Base-by-base conservation (phyloP, 2,797 vertebrate species). In the Aulostomus chinensis region DNA sequence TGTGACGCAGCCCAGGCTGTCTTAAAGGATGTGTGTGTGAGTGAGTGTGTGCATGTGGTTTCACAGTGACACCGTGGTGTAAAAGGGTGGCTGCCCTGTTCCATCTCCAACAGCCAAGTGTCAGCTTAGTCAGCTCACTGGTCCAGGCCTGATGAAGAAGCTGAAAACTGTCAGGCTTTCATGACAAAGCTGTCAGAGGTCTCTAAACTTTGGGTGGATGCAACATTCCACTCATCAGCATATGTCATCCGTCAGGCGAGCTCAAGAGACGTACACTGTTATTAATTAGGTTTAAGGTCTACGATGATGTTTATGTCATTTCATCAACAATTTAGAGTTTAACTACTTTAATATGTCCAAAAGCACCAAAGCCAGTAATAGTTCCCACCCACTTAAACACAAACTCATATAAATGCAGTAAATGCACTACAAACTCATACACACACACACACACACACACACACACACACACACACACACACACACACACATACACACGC, bases 51-150 rank as follows among this genome's bases (percentile, higher is more conserved):
- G 53, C 25, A 22, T 70, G 68, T 3, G 7, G 61, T 21, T 71
- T 68, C 25, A 39, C 74, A 68, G 40, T 84, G 69, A 72, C 84
- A 73, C 37, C 2, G 29, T 63, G 60, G 76, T 81, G 85, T 69
- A 61, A 87, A 83, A 73, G 67, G 78, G 83, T 68, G 72, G 72
- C 78, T 70, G 76, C 68, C 46, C 73, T 63, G 67, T 73, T 61
- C 64, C 54, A 64, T 68, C 79, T 73, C 64, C 71, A 40, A 64
- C 84, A 79, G 63, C 67, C 73, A 76, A 57, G 76, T 77, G 81
- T 74, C 69, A 84, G 54, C 68, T 78, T 25, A 72, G 70, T 84
- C 75, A 78, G 58, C 42, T 50, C 12, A 34, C 42, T 49, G 54
- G 49, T 63, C 61, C 12, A 20, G n/a, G 28, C 1, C 3, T 38